Evolutionary conservation across 2,113 vertebrate species (phyloP).

Genomic region (Trochalopteron elliotii): DNA sequence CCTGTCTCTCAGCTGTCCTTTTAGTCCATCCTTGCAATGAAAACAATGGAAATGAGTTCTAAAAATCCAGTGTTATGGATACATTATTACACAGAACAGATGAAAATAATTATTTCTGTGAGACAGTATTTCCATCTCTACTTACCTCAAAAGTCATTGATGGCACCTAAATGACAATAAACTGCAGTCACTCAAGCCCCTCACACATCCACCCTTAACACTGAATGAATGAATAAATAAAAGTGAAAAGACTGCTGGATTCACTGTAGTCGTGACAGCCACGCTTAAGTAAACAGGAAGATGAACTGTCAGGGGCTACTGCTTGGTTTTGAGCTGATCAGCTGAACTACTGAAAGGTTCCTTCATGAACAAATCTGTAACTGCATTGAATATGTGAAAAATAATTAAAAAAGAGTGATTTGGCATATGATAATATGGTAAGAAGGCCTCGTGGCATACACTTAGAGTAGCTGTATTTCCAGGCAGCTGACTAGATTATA

Average conservation of each 20-base stretch:
- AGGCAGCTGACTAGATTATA: no score
- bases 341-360: constrained; percentile 26
- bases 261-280: neutral
- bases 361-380: neutral
- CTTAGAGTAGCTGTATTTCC: neutral
- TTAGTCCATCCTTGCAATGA: neutral
- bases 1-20: neutral
- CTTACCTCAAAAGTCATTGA: neutral
- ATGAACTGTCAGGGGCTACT: constrained; percentile 28
- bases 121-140: neutral
- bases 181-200: neutral
- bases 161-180: neutral
- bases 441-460: neutral
- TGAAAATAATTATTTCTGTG: neutral
- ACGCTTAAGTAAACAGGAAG: constrained; percentile 7
- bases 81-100: neutral
- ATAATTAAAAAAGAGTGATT: neutral
- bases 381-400: neutral
- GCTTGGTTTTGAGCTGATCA: constrained; percentile 8
- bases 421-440: neutral
- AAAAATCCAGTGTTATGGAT: neutral
- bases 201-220: neutral
- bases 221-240: neutral
- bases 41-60: neutral
- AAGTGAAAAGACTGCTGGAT: neutral